Evolutionary conservation across 1,140 invertebrate species (phyloP), one percentile per base, ranked within the genome.

Genomic region (Trichonephila clavata): DNA sequence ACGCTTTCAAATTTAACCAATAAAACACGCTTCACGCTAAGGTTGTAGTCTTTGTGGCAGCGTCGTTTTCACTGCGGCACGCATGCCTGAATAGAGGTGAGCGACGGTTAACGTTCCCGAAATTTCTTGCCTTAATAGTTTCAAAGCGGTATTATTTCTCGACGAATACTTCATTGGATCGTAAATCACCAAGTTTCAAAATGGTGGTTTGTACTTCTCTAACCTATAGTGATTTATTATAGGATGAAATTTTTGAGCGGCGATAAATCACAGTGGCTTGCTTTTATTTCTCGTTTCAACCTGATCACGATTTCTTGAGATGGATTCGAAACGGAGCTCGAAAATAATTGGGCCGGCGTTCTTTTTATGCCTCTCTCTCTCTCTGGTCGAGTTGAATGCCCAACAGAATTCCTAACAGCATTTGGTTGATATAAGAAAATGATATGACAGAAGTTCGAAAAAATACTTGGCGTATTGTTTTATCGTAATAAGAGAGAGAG

Each of bases 1-100:
- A 59, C 21, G 1, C 83, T 84, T 84, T 84, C 43, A 59, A 21
- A 59, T 84, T 24, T 60, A 84, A 84, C 61, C 86, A 87, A 61
- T 87, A 90, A 90, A 90, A 27, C 87, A 71, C 61, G 61, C n/a
- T 92, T 59, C 65, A 86, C 63, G 63, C 83, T 32, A 50, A 39
- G 43, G 13, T 13, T 60, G 20, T 16, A 20, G 59, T 43, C 81
- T 92, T 84, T 90, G 71, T 86, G 20, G 5, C 32, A 32, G 24
- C 59, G 59, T 24, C 39, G 91, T 92, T 86, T 92, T 92, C 90
- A 92, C 90, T 92, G 84, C 65, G 50, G 24, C 43, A 92, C 39
- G 91, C 91, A 86, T 92, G 91, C 91, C 20, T 92, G 50, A 24
- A 61, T 27, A 39, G 86, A 84, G 77, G 27, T 81, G 80, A 84